Base-by-base conservation (phyloP, 2,113 vertebrate genomes). In the Pyxicephalus adspersus region DNA sequence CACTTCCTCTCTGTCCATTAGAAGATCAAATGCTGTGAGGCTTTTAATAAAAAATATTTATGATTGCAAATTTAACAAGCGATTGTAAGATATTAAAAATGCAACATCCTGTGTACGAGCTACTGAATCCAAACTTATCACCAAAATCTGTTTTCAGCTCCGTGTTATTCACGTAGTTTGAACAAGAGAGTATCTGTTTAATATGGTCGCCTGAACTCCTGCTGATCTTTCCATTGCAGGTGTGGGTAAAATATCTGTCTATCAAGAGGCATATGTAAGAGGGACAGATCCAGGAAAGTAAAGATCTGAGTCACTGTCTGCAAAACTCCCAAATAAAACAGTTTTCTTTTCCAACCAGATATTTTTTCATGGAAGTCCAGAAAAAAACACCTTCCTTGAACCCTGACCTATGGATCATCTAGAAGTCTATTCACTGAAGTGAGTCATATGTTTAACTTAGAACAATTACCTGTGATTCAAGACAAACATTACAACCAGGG, bases 391-490 rank as follows among this genome's bases (percentile, higher is more conserved):
- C 85, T 88, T 17, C 76, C 83, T 17, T 83, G 86, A 89, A 90
- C 83, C 83, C 85, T 89, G 88, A 91, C 86, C 88, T 90, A 89
- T 88, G 64, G 3, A 3, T 74, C 50, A 64, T 58, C 55, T 68
- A 84, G 84, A 85, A 84, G 87, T 88, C 58, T 87, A 87, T 90
- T 87, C 87, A 90, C 88, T 83, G 83, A 83, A 63, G 34, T 90
- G 91, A 89, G 89, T 92, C 91, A 92, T 91, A 87, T 87, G 83
- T 91, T 93, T 93, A 90, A 89, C 83, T 90, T 87, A 89, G 83
- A 88, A 91, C 90, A 92, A 92, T 92, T 92, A 91, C 89, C 91
- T 90, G 85, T 93, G 91, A 92, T 85, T 93, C 91, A 92, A 90
- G 90, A 89, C 85, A 91, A 85, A 88, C 87, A 88, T 89, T 84